Percentiles rank a stretch among this genome's conserved stretches.
phyloP scores from a whole-genome alignment of 1,140 invertebrate genomes.

The Lepidurus apus region DNA sequence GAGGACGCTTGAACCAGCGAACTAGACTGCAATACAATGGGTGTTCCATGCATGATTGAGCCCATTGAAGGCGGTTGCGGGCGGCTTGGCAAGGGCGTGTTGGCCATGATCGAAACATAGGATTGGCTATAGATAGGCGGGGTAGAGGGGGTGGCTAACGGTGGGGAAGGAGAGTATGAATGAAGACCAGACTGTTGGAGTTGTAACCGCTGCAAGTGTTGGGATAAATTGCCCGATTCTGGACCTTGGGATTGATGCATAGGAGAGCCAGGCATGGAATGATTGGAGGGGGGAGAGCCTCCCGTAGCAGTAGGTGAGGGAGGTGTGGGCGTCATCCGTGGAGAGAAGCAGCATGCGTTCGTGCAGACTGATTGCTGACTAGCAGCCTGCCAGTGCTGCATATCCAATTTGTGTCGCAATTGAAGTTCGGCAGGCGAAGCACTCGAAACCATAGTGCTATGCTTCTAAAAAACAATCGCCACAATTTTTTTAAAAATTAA shows the following conservation, averaged over 20 bases:
- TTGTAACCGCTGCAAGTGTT: conserved; percentile 49
- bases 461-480: conserved; percentile 41
- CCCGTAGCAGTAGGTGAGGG: conserved; percentile 43
- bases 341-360: conserved; percentile 36
- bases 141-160: conserved; percentile 35
- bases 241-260: conserved; percentile 38
- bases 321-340: conserved; percentile 46
- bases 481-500: background rate
- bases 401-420: conserved; percentile 45
- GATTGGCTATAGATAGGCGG: conserved; percentile 34
- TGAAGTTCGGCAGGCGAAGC: conserved; percentile 46
- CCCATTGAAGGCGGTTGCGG: conserved; percentile 41
- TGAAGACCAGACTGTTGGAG: conserved; percentile 43
- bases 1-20: conserved; percentile 14
- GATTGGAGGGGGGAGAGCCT: conserved; percentile 36
- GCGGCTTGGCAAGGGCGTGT: conserved; percentile 26
- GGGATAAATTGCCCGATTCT: conserved; percentile 40
- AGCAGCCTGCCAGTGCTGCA: conserved; percentile 43
- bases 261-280: conserved; percentile 44
- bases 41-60: conserved; percentile 68
- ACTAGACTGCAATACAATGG: conserved; percentile 28
- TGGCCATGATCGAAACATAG: conserved; percentile 25
- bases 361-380: conserved; percentile 36
- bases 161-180: conserved; percentile 38
- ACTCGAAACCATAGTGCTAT: conserved; percentile 42